phyloP scores from a whole-genome alignment of 2,797 vertebrate species.

The Poeciliopsis infans region DNA sequence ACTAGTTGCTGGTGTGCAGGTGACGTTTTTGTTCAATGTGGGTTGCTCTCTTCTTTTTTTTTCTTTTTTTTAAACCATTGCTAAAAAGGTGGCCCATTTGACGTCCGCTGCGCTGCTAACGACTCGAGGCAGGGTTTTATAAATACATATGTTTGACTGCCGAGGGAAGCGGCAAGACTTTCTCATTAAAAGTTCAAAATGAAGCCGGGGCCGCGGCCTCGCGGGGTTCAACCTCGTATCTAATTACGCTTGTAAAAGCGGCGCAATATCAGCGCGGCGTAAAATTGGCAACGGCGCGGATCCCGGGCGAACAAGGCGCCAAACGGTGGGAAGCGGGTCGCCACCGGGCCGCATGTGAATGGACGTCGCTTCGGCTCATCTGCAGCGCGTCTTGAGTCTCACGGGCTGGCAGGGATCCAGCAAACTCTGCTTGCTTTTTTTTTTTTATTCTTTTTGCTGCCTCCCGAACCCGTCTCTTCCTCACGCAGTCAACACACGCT shows the following conservation, averaged over 20 bases:
- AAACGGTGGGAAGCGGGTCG: constrained; percentile 17
- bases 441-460: too few relatives aligned
- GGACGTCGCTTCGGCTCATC: constrained; percentile 71
- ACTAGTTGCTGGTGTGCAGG: constrained; percentile 11
- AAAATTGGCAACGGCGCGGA: constrained; percentile 9
- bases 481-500: constrained; percentile 58
- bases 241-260: constrained; percentile 36
- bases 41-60: constrained; percentile 25
- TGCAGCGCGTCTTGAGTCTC: constrained; percentile 75
- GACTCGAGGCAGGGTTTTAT: constrained; percentile 55
- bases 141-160: constrained; percentile 68
- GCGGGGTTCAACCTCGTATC: constrained; percentile 33
- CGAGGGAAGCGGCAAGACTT: constrained; percentile 33
- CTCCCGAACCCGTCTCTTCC: constrained; percentile 58
- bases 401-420: constrained; percentile 69
- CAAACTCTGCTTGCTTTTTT: constrained; percentile 66
- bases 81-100: constrained; percentile 38
- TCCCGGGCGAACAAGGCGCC: constrained; percentile 5
- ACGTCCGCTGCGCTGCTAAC: constrained; percentile 46
- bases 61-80: constrained; percentile 31
- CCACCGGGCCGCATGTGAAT: constrained; percentile 52
- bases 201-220: constrained; percentile 39
- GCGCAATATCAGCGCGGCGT: constrained; percentile 13
- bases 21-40: constrained; percentile 25
- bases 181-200: constrained; percentile 52